Base-by-base conservation (phyloP, 2,113 vertebrate species). In the Pelecanoides urinatrix region DNA sequence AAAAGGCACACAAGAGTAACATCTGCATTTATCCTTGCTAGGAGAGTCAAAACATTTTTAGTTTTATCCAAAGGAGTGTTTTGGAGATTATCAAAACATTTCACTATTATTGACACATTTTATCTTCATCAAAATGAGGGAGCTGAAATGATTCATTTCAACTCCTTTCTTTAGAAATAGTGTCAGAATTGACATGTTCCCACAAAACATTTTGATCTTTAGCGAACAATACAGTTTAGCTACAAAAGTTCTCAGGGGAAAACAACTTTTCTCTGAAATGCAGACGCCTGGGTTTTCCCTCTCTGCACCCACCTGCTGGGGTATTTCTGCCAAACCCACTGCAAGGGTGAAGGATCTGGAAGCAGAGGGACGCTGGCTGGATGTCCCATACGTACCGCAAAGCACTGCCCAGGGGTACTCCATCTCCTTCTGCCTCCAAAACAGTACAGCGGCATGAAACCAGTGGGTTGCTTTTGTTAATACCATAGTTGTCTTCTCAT, bases 1-100 rank as follows among this genome's bases (percentile, higher is more conserved):
- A 53, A 49, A 58, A 78, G 38, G 40, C 36, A 53, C 1, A 0
- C 22, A 30, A 26, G 49, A 68, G 23, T 42, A 79, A 63, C 34
- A 79, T 34, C 56, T 74, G 38, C 55, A 74, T 59, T 91, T 79
- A 84, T n/a, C 19, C n/a, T n/a, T 44, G 4, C 40, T 75, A 50
- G 27, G n/a, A 61, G 27, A 72, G 86, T 75, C 79, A 75, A 80
- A 75, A 88, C n/a, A 85, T 42, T 75, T 85, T 80, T 45, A 88
- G 45, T 36, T 74, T 79, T 52, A 75, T 75, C 16, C 30, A 59
- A 65, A 83, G 62, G 34, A 68, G 36, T 80, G 50, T 70, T 92
- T 65, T 65, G 79, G 45, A 80, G 34, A 65, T 75, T 75, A 88
- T 85, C 89, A 94, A 85, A 92, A 88, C 94, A 79, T 55, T 79